Percentiles rank a stretch among this genome's conserved stretches.
These are phyloP conservation scores for Micropterix aruncella DNA, from an alignment of 2,888 invertebrate genomes.

Conservation along the genomic window DNA sequence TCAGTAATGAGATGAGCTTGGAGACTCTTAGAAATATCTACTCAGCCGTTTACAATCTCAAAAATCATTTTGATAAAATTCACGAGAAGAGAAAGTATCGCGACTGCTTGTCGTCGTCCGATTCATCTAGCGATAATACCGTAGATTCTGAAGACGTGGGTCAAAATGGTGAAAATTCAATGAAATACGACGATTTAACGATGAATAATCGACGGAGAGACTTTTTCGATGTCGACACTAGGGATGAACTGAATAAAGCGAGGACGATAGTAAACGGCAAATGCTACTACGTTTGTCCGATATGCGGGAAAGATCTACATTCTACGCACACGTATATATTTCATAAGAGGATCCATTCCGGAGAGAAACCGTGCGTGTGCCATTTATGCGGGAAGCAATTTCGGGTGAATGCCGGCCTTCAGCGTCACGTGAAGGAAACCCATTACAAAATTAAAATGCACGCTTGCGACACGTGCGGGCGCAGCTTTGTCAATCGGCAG, in stretches of 20 bases:
- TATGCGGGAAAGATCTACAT: conserved; percentile 43
- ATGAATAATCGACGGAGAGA: conserved; percentile 24
- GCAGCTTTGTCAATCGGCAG: conserved; percentile 44
- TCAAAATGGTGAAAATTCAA: background rate
- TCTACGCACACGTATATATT: conserved; percentile 46
- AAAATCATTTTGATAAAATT: conserved; percentile 18
- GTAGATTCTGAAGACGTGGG: background rate
- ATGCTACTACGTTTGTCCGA: conserved; percentile 38
- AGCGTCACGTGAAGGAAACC: conserved; percentile 45
- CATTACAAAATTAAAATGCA: conserved; percentile 45
- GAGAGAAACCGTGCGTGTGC: conserved; percentile 50
- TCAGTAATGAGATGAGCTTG: no score
- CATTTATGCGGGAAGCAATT: conserved; percentile 53
- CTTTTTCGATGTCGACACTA: conserved; percentile 23
- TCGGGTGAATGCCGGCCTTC: conserved; percentile 47
- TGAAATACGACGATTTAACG: conserved; percentile 22
- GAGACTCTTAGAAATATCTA: conserved; percentile 16
- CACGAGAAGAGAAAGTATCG: background rate
- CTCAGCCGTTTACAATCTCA: conserved; percentile 22
- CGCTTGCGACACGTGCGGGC: conserved; percentile 39
- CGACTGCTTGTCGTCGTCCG: background rate
- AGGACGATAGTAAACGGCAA: conserved; percentile 30
- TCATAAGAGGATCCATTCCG: conserved; percentile 50
- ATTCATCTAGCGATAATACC: background rate
- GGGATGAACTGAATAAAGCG: conserved; percentile 23